Conservation (phyloP, 2,888 invertebrate genomes). For the Dascillus cervinus region DNA sequence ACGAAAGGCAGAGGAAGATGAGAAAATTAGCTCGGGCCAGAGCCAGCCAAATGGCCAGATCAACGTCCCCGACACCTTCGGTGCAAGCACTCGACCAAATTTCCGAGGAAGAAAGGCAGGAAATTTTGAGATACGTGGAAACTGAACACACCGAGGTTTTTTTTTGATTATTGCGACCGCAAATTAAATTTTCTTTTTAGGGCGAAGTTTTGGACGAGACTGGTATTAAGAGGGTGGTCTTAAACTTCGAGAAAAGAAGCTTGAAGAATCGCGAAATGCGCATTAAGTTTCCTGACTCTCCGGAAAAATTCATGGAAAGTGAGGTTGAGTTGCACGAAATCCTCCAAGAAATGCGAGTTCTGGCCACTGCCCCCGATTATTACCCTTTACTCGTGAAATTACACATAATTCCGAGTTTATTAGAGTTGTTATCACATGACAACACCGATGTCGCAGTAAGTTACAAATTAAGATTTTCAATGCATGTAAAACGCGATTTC, state of each 20-base stretch:
- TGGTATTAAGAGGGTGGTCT: conserved; percentile 77
- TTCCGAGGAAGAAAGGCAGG: conserved; percentile 65
- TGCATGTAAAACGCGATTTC: no score
- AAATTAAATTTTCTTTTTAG: conserved; percentile 38
- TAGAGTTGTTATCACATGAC: conserved; percentile 90
- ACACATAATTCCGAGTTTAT: conserved; percentile 80
- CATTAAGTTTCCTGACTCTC: conserved; percentile 94
- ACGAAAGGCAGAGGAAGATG: conserved; percentile 54
- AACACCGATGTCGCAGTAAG: conserved; percentile 75
- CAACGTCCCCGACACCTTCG: conserved; percentile 41
- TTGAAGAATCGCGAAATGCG: conserved; percentile 95
- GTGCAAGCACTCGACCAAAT: conserved; percentile 47
- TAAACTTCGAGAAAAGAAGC: conserved; percentile 91
- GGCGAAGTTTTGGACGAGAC: conserved; percentile 85
- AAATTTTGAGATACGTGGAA: conserved; percentile 77
- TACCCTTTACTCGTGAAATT: conserved; percentile 87
- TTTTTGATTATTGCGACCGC: conserved; percentile 2
- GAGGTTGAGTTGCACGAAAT: conserved; percentile 71
- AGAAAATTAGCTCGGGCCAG: conserved; percentile 51
- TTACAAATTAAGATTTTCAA: conserved; percentile 5
- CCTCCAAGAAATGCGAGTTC: conserved; percentile 81
- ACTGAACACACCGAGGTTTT: conserved; percentile 67
- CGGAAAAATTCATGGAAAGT: conserved; percentile 98
- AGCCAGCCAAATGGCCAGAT: conserved; percentile 44
- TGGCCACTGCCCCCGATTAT: conserved; percentile 93